These are phyloP conservation scores for Setophaga petechia DNA, from an alignment of 2,113 vertebrate species.

Conservation along the genomic window DNA sequence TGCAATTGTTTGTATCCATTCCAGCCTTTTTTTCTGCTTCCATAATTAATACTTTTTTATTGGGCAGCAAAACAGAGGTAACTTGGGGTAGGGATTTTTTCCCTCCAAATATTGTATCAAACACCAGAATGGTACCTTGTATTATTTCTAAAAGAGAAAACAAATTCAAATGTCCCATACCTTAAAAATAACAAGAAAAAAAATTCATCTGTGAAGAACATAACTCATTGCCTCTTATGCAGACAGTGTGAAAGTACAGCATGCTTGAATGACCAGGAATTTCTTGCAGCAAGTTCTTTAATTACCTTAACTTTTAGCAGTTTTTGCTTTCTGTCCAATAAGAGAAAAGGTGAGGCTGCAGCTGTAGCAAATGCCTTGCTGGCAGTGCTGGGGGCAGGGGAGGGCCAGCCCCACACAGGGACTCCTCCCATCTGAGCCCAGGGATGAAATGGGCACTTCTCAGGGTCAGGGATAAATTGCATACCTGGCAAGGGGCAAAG, in stretches of 20 bases:
- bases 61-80: background rate
- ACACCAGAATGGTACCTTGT: background rate
- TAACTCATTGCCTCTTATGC: background rate
- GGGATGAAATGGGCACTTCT: background rate
- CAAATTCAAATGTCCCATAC: background rate
- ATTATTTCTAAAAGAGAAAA: background rate
- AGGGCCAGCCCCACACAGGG: background rate
- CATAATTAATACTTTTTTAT: background rate
- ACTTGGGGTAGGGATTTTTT: background rate
- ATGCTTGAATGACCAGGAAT: background rate
- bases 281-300: background rate
- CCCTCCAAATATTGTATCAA: background rate
- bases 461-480: conserved; percentile 23
- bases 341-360: background rate
- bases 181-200: background rate
- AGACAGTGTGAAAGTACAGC: rapidly evolving
- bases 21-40: conserved; percentile 6
- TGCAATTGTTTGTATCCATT: background rate
- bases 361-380: background rate
- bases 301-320: background rate
- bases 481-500: background rate
- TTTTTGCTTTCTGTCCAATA: background rate
- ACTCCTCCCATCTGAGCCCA: rapidly evolving
- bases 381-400: background rate
- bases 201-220: background rate